These are phyloP conservation scores for Addax nasomaculatus DNA, from an alignment of 2,113 vertebrate genomes.

Conservation along the genomic window DNA sequence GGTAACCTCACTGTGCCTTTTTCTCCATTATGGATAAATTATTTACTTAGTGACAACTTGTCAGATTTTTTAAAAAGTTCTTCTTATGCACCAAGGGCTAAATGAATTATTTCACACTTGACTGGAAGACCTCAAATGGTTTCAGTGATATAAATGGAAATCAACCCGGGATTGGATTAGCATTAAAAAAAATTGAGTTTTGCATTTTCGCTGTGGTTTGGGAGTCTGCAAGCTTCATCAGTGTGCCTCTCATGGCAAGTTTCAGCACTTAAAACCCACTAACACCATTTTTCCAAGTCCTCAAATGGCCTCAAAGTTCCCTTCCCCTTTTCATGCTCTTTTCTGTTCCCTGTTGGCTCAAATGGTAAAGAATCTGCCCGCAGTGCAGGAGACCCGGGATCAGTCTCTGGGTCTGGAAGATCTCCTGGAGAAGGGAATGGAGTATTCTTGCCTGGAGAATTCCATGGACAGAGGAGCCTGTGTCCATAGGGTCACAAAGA, in stretches of 20 bases:
- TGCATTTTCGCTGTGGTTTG: not conserved
- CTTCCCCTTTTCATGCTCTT: not conserved
- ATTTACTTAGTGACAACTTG: conserved; percentile 19
- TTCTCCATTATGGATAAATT: not conserved
- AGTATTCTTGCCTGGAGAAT: not conserved
- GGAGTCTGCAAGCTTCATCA: not conserved
- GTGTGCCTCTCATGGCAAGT: not conserved
- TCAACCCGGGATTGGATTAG: not conserved
- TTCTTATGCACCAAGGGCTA: not conserved
- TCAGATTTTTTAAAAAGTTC: not conserved
- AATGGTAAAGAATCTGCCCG: not conserved
- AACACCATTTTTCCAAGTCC: not conserved
- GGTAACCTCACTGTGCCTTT: not conserved
- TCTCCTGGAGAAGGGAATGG: not conserved
- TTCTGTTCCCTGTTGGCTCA: not conserved
- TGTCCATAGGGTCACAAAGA: not conserved
- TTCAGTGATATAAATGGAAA: not conserved
- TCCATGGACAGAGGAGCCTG: not conserved
- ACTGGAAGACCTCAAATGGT: not conserved
- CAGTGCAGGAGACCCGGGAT: not conserved
- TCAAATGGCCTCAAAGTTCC: not conserved
- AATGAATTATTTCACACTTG: conserved; percentile 41
- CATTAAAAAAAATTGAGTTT: not conserved
- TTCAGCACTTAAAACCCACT: not conserved
- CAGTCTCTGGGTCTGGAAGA: not conserved